Evolutionary conservation across 2,888 invertebrate genomes (phyloP).

Genomic region (Aphelenchoides bicaudatus): DNA sequence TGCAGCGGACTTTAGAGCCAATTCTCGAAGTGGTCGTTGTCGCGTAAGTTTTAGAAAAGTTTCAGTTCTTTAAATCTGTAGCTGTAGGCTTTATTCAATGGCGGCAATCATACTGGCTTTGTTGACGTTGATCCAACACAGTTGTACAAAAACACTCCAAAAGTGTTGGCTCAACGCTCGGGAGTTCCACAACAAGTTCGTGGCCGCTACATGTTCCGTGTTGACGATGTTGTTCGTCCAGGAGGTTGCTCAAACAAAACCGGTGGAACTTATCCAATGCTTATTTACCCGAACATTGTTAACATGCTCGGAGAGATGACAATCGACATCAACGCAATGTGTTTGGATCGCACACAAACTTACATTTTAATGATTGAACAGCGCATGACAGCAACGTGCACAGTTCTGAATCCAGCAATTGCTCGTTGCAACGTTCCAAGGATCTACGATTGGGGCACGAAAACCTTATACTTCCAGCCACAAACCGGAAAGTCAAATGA

Average conservation of each 20-base stretch:
- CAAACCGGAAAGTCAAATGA: conserved; percentile 51
- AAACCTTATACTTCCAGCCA: conserved; percentile 59
- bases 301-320: conserved; percentile 95
- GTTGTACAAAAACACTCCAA: conserved; percentile 57
- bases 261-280: conserved; percentile 59
- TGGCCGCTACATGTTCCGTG: conserved; percentile 86
- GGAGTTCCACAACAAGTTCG: conserved; percentile 58
- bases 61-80: background rate
- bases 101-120: conserved; percentile 59
- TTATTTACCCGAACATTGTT: conserved; percentile 76
- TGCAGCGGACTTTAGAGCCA: conserved; percentile 64
- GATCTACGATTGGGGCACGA: conserved; percentile 60
- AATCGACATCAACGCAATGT: conserved; percentile 93
- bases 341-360: conserved; percentile 69
- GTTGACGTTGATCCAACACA: conserved; percentile 60
- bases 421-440: conserved; percentile 56
- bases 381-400: conserved; percentile 51
- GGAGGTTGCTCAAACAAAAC: conserved; percentile 72
- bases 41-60: conserved; percentile 33
- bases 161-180: conserved; percentile 54
- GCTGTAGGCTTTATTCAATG: conserved; percentile 58
- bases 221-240: conserved; percentile 86
- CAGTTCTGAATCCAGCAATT: conserved; percentile 54
- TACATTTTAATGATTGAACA: conserved; percentile 59
- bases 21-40: conserved; percentile 57